Evolutionary conservation across 92 coral and sea anemone genomes (phyloP).

Genomic region (Phenganax stokvisi): DNA sequence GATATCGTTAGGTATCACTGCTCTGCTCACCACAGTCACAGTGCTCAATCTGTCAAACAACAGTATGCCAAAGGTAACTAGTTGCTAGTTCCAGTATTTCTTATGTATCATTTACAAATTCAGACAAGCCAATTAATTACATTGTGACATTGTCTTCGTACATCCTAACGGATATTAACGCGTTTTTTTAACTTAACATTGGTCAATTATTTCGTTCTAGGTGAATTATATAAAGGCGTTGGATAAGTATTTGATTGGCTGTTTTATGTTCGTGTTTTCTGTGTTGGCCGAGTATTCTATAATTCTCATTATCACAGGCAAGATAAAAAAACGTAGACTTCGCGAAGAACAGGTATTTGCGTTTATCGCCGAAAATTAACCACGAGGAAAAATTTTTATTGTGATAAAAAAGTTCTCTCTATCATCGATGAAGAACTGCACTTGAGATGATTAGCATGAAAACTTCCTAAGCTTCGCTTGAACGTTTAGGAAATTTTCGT

Average conservation of each 20-base stretch:
- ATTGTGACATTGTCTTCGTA: too few relatives aligned
- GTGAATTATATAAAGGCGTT: constrained; percentile 94
- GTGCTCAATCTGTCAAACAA: constrained; percentile 89
- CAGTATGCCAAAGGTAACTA: constrained; percentile 93
- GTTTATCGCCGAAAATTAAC: constrained; percentile 18
- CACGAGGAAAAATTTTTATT: constrained; percentile 32
- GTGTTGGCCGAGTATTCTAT: constrained; percentile 79
- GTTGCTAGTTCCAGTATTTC: background rate
- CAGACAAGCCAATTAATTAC: background rate
- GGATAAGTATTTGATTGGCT: constrained; percentile 89
- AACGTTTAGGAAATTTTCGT: too few relatives aligned
- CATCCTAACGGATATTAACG: too few relatives aligned
- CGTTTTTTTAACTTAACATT: background rate
- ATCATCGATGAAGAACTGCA: too few relatives aligned
- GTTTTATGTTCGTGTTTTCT: constrained; percentile 89
- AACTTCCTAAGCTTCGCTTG: too few relatives aligned
- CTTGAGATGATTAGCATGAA: too few relatives aligned
- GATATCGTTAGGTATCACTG: constrained; percentile 88
- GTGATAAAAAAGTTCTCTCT: background rate
- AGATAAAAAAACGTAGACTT: constrained; percentile 48
- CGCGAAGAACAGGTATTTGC: constrained; percentile 49
- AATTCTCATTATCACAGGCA: constrained; percentile 53
- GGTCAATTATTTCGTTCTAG: constrained; percentile 37
- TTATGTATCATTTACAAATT: background rate
- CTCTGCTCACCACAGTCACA: constrained; percentile 90